Percentiles rank a stretch among this genome's conserved stretches.
phyloP scores from a whole-genome alignment of 2,797 vertebrate species.

The Glossophaga mutica region DNA sequence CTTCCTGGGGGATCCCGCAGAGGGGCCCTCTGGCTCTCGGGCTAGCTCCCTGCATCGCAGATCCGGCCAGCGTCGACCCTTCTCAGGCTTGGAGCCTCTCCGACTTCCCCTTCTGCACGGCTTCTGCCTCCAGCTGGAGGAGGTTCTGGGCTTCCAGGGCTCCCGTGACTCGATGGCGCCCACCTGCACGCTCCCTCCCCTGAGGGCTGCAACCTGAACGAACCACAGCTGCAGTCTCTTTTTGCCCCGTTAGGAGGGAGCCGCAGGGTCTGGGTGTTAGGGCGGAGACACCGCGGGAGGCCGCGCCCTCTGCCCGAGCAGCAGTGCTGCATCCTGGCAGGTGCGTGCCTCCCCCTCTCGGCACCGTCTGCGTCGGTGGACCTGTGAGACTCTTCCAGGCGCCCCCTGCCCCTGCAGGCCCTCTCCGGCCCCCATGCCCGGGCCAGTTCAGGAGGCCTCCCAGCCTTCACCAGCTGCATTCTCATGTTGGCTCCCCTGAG shows the following conservation, averaged over 20 bases:
- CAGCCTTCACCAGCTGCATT: rapidly evolving
- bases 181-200: not conserved
- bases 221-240: not conserved
- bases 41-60: not conserved
- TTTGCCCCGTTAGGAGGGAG: not conserved
- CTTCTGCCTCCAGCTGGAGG: not conserved
- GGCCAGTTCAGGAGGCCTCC: not conserved
- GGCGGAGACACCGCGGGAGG: no score
- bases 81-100: rapidly evolving
- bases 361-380: not conserved
- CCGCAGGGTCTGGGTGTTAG: not conserved
- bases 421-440: no score
- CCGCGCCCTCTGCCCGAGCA: rapidly evolving
- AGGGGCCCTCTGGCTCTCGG: not conserved
- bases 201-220: no score
- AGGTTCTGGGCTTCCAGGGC: not conserved
- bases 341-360: no score
- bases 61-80: rapidly evolving
- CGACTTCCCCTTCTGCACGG: not conserved
- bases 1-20: not conserved
- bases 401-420: not conserved
- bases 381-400: not conserved
- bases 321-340: not conserved
- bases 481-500: rapidly evolving
- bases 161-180: not conserved